Evolutionary conservation across 2,797 vertebrate genomes (phyloP).

Genomic region (Cyprinodon diabolis): DNA sequence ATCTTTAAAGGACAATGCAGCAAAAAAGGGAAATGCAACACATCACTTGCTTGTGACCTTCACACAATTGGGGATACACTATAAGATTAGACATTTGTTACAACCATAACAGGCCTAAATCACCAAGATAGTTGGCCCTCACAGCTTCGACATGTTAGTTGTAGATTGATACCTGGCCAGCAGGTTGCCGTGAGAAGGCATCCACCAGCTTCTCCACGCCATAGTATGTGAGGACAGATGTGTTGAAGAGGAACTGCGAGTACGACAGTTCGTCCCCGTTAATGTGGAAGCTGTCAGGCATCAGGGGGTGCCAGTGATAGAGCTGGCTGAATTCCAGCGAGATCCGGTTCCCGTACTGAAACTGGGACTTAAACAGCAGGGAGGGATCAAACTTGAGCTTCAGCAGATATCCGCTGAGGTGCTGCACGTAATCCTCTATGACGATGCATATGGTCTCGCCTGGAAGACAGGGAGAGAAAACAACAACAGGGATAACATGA

Average conservation of each 20-base stretch:
- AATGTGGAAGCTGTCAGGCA: conserved; percentile 91
- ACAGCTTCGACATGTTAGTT: not conserved
- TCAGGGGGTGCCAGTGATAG: conserved; percentile 97
- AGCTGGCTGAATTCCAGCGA: conserved; percentile 94
- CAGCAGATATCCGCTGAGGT: conserved; percentile 93
- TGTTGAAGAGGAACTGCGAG: conserved; percentile 91
- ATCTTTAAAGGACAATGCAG: not conserved
- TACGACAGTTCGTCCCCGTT: conserved; percentile 84
- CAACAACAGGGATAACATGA: not conserved
- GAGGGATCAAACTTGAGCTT: conserved; percentile 92
- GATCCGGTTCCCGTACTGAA: conserved; percentile 95
- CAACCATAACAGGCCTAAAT: not conserved
- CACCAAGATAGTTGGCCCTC: not conserved
- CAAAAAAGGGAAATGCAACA: not conserved
- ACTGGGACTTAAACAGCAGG: conserved; percentile 85
- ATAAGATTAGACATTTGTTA: not conserved
- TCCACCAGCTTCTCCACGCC: conserved; percentile 91
- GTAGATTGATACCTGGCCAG: conserved; percentile 86
- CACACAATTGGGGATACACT: not conserved
- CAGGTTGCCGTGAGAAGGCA: conserved; percentile 87
- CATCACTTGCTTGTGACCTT: not conserved
- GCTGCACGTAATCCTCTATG: conserved; percentile 96
- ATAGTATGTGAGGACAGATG: conserved; percentile 85
- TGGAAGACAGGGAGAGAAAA: conserved; percentile 49
- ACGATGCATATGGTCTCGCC: conserved; percentile 95